Evolutionary conservation across 2,888 invertebrate genomes (phyloP).

Genomic region (Ennomos fuscantarius): DNA sequence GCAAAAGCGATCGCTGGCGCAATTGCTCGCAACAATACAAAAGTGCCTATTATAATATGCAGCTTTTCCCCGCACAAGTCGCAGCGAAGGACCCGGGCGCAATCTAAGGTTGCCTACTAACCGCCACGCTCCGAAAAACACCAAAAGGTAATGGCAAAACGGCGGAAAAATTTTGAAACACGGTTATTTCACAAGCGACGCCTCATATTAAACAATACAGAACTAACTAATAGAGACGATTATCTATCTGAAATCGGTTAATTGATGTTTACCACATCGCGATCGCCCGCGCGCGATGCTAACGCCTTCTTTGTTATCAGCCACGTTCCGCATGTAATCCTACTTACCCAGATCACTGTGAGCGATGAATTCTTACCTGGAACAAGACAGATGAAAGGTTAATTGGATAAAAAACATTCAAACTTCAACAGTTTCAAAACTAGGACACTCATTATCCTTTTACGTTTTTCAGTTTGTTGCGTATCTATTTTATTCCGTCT

Average conservation of each 20-base stretch:
- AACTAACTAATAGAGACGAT: slow-evolving; percentile 79
- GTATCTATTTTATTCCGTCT: no score
- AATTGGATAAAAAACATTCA: slow-evolving; percentile 36
- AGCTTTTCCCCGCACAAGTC: slow-evolving; percentile 77
- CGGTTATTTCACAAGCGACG: slow-evolving; percentile 71
- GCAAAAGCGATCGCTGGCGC: slow-evolving; percentile 53
- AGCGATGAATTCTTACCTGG: slow-evolving; percentile 67
- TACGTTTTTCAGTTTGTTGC: no score
- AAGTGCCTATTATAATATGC: slow-evolving; percentile 74
- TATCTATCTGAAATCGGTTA: slow-evolving; percentile 79
- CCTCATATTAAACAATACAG: slow-evolving; percentile 82
- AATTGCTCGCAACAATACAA: slow-evolving; percentile 67
- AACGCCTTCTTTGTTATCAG: slow-evolving; percentile 49
- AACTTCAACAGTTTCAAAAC: no score
- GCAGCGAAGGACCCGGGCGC: slow-evolving; percentile 79
- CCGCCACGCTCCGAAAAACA: slow-evolving; percentile 85
- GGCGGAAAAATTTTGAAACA: slow-evolving; percentile 82
- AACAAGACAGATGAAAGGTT: slow-evolving; percentile 58
- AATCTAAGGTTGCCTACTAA: slow-evolving; percentile 83
- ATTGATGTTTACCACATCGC: slow-evolving; percentile 78
- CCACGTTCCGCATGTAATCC: slow-evolving; percentile 42
- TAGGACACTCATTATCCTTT: no score
- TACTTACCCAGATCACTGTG: slow-evolving; percentile 56
- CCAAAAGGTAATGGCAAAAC: slow-evolving; percentile 79
- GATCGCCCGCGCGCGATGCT: slow-evolving; percentile 44